phyloP scores from a whole-genome alignment of 2,888 invertebrate species.

The Anagyrus pseudococci region DNA sequence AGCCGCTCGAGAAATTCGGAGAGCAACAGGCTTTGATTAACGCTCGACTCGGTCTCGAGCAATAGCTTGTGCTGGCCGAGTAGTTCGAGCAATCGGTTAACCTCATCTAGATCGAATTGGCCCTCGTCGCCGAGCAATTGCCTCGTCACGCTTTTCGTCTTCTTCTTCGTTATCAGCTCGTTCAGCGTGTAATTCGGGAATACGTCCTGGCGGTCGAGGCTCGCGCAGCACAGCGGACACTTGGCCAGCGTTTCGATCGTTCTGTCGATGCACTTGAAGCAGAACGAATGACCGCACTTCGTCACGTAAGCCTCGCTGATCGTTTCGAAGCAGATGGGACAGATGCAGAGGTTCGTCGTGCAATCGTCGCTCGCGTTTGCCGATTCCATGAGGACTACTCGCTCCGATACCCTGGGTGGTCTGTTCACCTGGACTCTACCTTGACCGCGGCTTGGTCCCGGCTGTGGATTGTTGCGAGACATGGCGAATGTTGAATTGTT shows the following conservation, averaged over 20 bases:
- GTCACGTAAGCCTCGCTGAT: constrained; percentile 91
- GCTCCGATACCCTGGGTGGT: no score
- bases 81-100: constrained; percentile 82
- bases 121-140: constrained; percentile 44
- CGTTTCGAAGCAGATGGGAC: constrained; percentile 88
- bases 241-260: constrained; percentile 72
- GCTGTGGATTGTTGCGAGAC: no score
- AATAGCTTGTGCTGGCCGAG: constrained; percentile 80
- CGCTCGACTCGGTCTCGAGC: constrained; percentile 81
- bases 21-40: constrained; percentile 80
- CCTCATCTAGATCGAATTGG: constrained; percentile 71
- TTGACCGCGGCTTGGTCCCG: no score
- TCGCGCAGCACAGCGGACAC: constrained; percentile 85
- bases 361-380: no score
- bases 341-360: no score
- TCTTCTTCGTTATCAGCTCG: constrained; percentile 79
- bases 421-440: no score
- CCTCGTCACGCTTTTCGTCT: constrained; percentile 63
- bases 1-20: constrained; percentile 84
- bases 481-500: no score
- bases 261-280: constrained; percentile 78
- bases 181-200: constrained; percentile 88
- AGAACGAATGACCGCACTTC: constrained; percentile 92
- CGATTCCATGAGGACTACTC: no score
- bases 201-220: constrained; percentile 74